These are phyloP conservation scores for Syritta pipiens DNA, from an alignment of 2,888 invertebrate genomes.

Conservation along the genomic window DNA sequence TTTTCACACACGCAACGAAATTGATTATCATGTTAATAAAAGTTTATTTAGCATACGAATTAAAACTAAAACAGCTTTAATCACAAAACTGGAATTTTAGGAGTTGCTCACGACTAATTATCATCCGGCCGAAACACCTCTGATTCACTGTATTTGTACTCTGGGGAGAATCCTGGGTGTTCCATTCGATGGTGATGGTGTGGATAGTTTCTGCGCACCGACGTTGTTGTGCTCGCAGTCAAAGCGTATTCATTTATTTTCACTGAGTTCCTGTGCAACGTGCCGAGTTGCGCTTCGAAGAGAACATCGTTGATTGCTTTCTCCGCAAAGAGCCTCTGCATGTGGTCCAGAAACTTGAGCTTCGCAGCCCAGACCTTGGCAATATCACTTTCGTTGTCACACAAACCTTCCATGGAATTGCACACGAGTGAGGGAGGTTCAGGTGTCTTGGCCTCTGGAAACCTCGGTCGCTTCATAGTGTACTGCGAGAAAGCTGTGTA, in stretches of 20 bases:
- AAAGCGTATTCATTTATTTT: conserved; percentile 72
- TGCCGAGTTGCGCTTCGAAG: conserved; percentile 76
- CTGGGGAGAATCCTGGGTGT: conserved; percentile 40
- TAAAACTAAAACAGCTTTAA: too few species aligned
- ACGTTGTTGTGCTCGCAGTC: background rate
- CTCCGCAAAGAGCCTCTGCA: conserved; percentile 76
- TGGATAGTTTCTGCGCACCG: conserved; percentile 7
- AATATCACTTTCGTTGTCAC: conserved; percentile 32
- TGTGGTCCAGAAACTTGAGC: conserved; percentile 74
- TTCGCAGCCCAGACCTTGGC: conserved; percentile 77
- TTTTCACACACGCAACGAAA: too few species aligned
- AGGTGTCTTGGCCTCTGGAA: conserved; percentile 7
- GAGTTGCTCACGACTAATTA: conserved; percentile 24
- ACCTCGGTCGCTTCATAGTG: conserved; percentile 21
- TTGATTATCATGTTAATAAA: too few species aligned
- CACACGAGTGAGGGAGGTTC: background rate
- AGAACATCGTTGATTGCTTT: conserved; percentile 77
- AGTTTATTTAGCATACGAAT: too few species aligned
- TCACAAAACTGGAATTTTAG: too few species aligned
- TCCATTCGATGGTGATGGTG: conserved; percentile 6
- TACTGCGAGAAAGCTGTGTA: background rate
- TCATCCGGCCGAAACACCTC: conserved; percentile 26
- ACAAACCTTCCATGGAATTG: background rate
- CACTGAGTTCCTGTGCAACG: conserved; percentile 76
- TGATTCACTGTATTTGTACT: conserved; percentile 55